These are phyloP conservation scores for Coilia nasus DNA, from an alignment of 2,797 vertebrate species.

Conservation along the genomic window DNA sequence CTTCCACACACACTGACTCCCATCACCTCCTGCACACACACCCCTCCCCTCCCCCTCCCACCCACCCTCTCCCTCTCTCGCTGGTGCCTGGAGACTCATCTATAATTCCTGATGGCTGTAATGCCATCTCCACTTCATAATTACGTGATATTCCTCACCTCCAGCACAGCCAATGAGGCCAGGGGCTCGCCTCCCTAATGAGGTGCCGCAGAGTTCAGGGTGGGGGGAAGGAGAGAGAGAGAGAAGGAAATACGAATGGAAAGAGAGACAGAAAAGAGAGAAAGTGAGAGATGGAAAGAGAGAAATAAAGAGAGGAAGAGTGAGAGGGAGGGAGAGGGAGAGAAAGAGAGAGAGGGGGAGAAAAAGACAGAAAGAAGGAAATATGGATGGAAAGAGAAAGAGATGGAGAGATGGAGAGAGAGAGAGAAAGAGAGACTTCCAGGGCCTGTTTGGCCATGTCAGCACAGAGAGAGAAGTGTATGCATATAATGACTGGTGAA, in stretches of 20 bases:
- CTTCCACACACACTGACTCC: slow-evolving; percentile 36
- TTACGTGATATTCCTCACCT: slow-evolving; percentile 92
- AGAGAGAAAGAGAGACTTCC: background rate
- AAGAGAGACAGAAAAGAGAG: slow-evolving; percentile 43
- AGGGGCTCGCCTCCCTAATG: slow-evolving; percentile 70
- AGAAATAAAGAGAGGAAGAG: background rate
- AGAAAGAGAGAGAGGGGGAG: background rate
- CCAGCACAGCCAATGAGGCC: slow-evolving; percentile 83
- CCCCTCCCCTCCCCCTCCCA: background rate
- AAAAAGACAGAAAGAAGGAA: no score
- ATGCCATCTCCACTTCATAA: slow-evolving; percentile 92
- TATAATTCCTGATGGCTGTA: slow-evolving; percentile 91
- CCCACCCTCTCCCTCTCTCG: slow-evolving; percentile 19
- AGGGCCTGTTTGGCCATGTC: background rate
- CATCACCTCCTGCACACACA: slow-evolving; percentile 25
- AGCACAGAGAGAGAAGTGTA: background rate
- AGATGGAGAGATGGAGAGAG: no score
- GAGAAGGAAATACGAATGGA: slow-evolving; percentile 32
- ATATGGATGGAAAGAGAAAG: background rate
- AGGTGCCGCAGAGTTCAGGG: slow-evolving; percentile 72
- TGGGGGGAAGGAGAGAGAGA: slow-evolving; percentile 54
- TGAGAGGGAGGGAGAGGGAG: slow-evolving; percentile 16
- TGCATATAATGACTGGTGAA: background rate
- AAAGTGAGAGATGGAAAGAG: slow-evolving; percentile 8
- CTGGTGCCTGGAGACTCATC: slow-evolving; percentile 71